These are phyloP conservation scores for Panthera leo DNA, from an alignment of 2,113 vertebrate species.

Conservation along the genomic window DNA sequence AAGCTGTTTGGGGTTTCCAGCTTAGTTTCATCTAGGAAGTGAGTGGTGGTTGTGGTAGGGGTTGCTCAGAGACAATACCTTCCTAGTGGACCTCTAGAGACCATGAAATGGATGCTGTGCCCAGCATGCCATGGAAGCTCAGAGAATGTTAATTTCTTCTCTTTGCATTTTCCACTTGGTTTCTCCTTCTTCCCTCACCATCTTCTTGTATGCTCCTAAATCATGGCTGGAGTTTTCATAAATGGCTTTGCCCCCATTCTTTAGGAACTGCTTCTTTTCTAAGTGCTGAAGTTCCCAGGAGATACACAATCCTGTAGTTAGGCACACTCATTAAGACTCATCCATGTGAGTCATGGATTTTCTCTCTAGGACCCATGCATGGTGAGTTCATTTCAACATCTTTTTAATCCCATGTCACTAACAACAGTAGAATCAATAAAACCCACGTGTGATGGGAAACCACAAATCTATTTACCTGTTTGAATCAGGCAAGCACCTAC, in stretches of 20 bases:
- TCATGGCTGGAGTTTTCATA: constrained; percentile 26
- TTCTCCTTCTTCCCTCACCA: constrained; percentile 41
- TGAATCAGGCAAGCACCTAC: constrained; percentile 54
- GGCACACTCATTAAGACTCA: constrained; percentile 7
- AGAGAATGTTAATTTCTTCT: neutral
- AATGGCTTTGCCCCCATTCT: neutral
- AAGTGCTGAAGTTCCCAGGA: constrained; percentile 14
- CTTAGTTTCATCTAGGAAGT: neutral
- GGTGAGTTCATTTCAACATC: constrained; percentile 71
- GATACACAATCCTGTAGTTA: neutral
- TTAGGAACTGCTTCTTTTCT: constrained; percentile 25
- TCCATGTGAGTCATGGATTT: constrained; percentile 18
- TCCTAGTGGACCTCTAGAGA: neutral
- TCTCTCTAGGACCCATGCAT: constrained; percentile 8
- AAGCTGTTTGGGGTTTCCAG: neutral
- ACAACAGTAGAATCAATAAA: constrained; percentile 52
- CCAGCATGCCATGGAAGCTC: neutral
- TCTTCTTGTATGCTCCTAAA: neutral
- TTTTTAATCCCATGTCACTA: constrained; percentile 68
- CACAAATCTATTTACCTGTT: constrained; percentile 71
- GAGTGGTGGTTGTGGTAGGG: neutral
- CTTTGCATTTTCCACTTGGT: neutral
- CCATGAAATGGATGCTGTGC: neutral
- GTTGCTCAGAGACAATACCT: neutral
- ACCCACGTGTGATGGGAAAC: constrained; percentile 40